phyloP scores from a whole-genome alignment of 2,888 invertebrate genomes.

The Shargacucullia verbasci region DNA sequence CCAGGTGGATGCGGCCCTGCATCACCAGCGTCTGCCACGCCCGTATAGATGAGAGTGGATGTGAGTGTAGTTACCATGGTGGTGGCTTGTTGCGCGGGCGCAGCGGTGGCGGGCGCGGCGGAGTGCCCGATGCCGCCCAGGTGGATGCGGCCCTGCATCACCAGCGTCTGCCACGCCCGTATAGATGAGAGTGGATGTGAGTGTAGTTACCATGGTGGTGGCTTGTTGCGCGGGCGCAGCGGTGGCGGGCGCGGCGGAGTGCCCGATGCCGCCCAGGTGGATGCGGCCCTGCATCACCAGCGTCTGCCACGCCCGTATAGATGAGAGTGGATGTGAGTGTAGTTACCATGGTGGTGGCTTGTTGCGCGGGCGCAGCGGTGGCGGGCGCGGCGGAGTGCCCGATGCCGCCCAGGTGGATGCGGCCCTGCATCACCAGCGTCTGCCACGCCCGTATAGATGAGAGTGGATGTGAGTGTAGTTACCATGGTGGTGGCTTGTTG shows the following conservation, averaged over 20 bases:
- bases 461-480: too few relatives aligned
- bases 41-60: too few relatives aligned
- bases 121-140: constrained; percentile 75
- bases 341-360: constrained; percentile 4
- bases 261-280: constrained; percentile 75
- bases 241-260: constrained; percentile 46
- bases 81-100: neutral
- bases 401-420: constrained; percentile 77
- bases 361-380: constrained; percentile 16
- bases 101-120: constrained; percentile 33
- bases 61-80: too few relatives aligned
- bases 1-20: constrained; percentile 79
- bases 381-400: constrained; percentile 50
- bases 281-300: constrained; percentile 82
- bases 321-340: too few relatives aligned
- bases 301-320: constrained; percentile 83
- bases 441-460: constrained; percentile 87
- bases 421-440: constrained; percentile 81
- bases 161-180: constrained; percentile 84
- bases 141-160: constrained; percentile 79
- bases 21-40: constrained; percentile 86
- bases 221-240: constrained; percentile 3
- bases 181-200: too few relatives aligned
- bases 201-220: constrained; percentile 2
- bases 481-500: constrained; percentile 2